Conservation (phyloP, 2,888 invertebrate genomes). For the Platycheirus albimanus region DNA sequence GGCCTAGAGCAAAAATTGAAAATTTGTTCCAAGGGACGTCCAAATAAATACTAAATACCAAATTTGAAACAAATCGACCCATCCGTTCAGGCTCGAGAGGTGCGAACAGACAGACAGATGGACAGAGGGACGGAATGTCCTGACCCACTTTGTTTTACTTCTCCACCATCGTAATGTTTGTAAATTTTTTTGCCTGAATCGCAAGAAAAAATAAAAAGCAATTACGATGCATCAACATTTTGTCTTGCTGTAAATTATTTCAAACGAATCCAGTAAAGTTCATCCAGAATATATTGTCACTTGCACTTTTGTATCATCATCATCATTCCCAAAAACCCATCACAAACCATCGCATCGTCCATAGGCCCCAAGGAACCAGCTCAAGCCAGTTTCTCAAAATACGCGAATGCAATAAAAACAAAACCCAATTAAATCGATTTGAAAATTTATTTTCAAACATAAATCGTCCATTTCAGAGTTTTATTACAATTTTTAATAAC, state of each 20-base stretch:
- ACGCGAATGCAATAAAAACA: neutral
- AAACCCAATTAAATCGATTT: neutral
- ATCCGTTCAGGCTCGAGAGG: too few species aligned
- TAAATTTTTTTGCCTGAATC: too few species aligned
- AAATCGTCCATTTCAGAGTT: slow-evolving; percentile 1
- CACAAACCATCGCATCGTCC: too few species aligned
- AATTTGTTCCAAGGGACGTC: too few species aligned
- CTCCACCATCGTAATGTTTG: too few species aligned
- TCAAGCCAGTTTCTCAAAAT: slow-evolving; percentile 13
- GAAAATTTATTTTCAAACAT: neutral
- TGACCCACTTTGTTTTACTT: too few species aligned
- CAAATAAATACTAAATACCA: too few species aligned
- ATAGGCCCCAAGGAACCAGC: slow-evolving; percentile 16
- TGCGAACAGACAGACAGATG: too few species aligned
- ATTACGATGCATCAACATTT: neutral
- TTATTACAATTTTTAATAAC: slow-evolving; percentile 9
- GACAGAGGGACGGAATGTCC: too few species aligned
- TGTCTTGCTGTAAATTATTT: slow-evolving; percentile 28
- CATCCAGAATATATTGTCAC: slow-evolving; percentile 45
- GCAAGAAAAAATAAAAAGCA: too few species aligned
- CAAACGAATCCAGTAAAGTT: slow-evolving; percentile 19
- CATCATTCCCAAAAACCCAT: slow-evolving; percentile 1
- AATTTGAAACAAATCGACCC: too few species aligned
- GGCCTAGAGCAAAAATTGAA: too few species aligned
- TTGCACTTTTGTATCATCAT: slow-evolving; percentile 43